These are phyloP conservation scores for Smittia sp. DNA, from an alignment of 2,888 invertebrate species.

Conservation along the genomic window DNA sequence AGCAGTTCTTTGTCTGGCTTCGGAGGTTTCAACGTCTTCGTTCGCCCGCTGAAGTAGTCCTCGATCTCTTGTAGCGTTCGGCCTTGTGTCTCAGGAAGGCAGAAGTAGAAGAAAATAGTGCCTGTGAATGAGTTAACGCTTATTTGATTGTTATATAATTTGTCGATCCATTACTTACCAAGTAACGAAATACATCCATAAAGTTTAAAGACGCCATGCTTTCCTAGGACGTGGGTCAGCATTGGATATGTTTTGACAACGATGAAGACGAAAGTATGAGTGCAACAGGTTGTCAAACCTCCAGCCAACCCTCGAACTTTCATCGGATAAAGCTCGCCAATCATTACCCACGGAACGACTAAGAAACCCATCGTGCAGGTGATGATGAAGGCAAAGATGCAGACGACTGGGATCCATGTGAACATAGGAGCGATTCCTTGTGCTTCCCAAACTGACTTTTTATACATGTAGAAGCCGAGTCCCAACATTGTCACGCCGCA, in stretches of 20 bases:
- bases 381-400: slow-evolving; percentile 61
- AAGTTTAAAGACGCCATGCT: slow-evolving; percentile 62
- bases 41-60: slow-evolving; percentile 66
- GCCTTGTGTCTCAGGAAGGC: slow-evolving; percentile 67
- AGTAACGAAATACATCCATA: slow-evolving; percentile 62
- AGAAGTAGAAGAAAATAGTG: slow-evolving; percentile 63
- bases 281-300: slow-evolving; percentile 65
- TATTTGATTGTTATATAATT: too few species aligned
- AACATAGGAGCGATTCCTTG: slow-evolving; percentile 47
- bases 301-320: slow-evolving; percentile 65
- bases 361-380: slow-evolving; percentile 65
- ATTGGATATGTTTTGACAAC: slow-evolving; percentile 67
- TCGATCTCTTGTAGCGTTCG: slow-evolving; percentile 66
- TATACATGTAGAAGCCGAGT: slow-evolving; percentile 62
- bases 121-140: slow-evolving; percentile 54
- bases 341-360: slow-evolving; percentile 72
- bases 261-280: slow-evolving; percentile 64
- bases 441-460: slow-evolving; percentile 55
- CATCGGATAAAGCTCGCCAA: slow-evolving; percentile 70
- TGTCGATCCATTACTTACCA: slow-evolving; percentile 50
- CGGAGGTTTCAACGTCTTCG: slow-evolving; percentile 54
- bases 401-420: slow-evolving; percentile 63
- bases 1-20: slow-evolving; percentile 41
- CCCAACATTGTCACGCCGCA: slow-evolving; percentile 64
- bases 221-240: slow-evolving; percentile 55